Base-by-base conservation (phyloP, 2,113 vertebrate genomes). In the Emberiza fucata region DNA sequence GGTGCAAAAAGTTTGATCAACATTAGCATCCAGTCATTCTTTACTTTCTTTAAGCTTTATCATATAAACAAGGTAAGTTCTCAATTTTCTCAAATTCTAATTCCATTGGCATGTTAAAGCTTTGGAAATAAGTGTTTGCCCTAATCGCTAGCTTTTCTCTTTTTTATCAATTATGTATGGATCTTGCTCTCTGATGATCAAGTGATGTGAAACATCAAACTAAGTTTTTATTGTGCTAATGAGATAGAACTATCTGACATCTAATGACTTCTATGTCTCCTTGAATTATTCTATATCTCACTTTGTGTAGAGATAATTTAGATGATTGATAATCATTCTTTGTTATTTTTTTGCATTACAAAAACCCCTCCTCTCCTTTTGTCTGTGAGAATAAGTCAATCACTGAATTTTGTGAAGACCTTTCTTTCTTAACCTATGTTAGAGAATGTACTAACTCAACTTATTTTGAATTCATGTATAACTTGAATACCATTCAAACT, bases 181-280 rank as follows among this genome's bases (percentile, higher is more conserved):
- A 90, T 86, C 45, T 69, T 90, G 7, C 8, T 82, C 48, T 93
- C 78, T 90, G 66, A 95, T 95, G 90, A 93, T 94, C 81, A 81
- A 95, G 61, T 82, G 70, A 76, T 85, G 59, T 1, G 11, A 81
- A 95, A 91, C 87, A 85, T 95, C 78, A 90, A 87, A 79, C 70
- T 51, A 91, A 69, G 40, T 92, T 94, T 94, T 94, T 96, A 75
- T 95, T 94, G 85, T 94, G 66, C 28, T 93, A 95, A 94, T 87
- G 92, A 96, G 75, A 53, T 45, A 78, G 71, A 94, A 57, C 25
- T 94, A 79, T 91, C 56, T 90, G 66, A 90, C 53, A 80, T 92
- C 20, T 88, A 94, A 95, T 92, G 76, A 91, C 86, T 94, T 94
- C 54, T 77, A 60, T 59, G 50, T 95, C 79, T 96, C 79, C 82